Conservation (phyloP, 2,888 invertebrate species). For the Drosophila maculinotata region DNA sequence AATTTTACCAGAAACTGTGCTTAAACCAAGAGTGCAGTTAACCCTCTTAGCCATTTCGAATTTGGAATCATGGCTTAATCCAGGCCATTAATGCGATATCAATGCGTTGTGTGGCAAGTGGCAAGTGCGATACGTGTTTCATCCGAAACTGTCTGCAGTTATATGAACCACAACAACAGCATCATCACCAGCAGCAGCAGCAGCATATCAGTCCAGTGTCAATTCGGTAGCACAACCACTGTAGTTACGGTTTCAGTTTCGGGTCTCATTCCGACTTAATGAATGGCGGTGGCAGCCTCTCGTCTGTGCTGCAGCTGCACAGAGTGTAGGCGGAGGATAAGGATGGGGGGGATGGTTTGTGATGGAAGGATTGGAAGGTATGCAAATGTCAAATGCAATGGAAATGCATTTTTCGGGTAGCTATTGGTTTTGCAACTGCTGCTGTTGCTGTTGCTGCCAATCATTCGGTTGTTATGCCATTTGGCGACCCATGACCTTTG, state of each 20-base stretch:
- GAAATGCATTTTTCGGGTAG: slow-evolving; percentile 11
- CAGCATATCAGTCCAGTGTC: slow-evolving; percentile 7
- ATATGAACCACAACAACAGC: slow-evolving; percentile 1
- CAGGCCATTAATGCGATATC: background rate
- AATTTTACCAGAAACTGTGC: too few relatives aligned
- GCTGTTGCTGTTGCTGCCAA: slow-evolving; percentile 47
- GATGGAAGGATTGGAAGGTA: too few relatives aligned
- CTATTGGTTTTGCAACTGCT: slow-evolving; percentile 2
- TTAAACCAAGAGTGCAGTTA: background rate
- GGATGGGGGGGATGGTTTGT: too few relatives aligned
- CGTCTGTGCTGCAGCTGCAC: too few relatives aligned
- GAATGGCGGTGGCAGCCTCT: slow-evolving; percentile 7
- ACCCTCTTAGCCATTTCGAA: background rate
- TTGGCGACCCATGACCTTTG: slow-evolving; percentile 65
- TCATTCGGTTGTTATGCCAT: slow-evolving; percentile 51
- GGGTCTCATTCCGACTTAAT: slow-evolving; percentile 5
- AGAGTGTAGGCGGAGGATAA: too few relatives aligned
- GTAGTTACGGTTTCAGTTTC: slow-evolving; percentile 14
- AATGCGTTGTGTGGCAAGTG: slow-evolving; percentile 5
- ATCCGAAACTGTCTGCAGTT: background rate
- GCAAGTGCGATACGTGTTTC: background rate
- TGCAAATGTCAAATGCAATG: slow-evolving; percentile 55
- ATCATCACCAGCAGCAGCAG: slow-evolving; percentile 1
- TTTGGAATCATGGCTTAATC: background rate
- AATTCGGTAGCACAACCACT: slow-evolving; percentile 8